Evolutionary conservation across 2,888 invertebrate genomes (phyloP).

Genomic region (Girardia tigrina): DNA sequence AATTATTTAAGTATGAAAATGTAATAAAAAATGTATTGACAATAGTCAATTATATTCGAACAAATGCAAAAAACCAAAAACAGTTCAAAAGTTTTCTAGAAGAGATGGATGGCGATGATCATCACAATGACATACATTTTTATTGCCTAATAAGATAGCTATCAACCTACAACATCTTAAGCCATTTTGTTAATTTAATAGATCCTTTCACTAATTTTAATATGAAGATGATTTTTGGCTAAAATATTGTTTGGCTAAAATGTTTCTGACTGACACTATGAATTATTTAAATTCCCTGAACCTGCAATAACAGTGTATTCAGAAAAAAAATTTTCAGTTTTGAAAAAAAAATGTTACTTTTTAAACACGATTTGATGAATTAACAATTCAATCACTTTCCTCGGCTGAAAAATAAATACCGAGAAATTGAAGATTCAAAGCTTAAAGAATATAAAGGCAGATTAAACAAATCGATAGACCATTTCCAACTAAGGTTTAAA

Average conservation of each 20-base stretch:
- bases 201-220: background rate
- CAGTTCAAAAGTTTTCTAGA: background rate
- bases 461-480: background rate
- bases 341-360: background rate
- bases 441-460: background rate
- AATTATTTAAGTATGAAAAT: background rate
- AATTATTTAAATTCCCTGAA: background rate
- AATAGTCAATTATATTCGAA: conserved; percentile 11
- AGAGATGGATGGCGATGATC: background rate
- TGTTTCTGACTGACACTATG: background rate
- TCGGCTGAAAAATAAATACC: background rate
- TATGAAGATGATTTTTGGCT: background rate
- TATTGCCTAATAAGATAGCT: background rate
- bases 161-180: conserved; percentile 12
- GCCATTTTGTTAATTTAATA: background rate
- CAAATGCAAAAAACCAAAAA: background rate
- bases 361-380: background rate
- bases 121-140: background rate
- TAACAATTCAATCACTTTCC: background rate
- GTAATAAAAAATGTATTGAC: background rate
- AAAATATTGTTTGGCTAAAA: no score
- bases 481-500: background rate
- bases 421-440: background rate
- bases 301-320: background rate
- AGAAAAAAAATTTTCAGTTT: background rate